Percentiles rank a stretch among this genome's conserved stretches.
These are phyloP conservation scores for Tortrix viridana DNA, from an alignment of 2,888 invertebrate genomes.

Conservation along the genomic window DNA sequence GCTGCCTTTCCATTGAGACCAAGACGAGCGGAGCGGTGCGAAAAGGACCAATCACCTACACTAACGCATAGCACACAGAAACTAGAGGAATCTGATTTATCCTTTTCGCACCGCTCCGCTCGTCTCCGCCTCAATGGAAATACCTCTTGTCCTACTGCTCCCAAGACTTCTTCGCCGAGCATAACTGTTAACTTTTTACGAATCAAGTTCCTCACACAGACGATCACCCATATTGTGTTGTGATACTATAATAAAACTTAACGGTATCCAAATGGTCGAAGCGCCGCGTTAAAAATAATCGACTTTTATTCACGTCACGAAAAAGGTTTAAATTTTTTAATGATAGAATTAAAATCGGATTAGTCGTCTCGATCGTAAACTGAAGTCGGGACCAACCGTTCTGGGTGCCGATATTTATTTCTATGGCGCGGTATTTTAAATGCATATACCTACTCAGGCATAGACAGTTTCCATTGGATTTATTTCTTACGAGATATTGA, in stretches of 20 bases:
- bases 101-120: too few species aligned
- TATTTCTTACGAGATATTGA: too few species aligned
- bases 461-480: not conserved
- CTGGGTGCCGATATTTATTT: slow-evolving; percentile 12
- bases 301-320: slow-evolving; percentile 36
- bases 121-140: too few species aligned
- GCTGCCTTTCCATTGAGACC: too few species aligned
- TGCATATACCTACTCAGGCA: not conserved
- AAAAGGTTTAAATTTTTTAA: slow-evolving; percentile 42
- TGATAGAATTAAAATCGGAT: slow-evolving; percentile 41
- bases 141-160: slow-evolving; percentile 1
- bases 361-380: slow-evolving; percentile 32
- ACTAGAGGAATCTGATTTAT: too few species aligned
- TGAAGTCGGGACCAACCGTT: slow-evolving; percentile 8
- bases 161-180: not conserved
- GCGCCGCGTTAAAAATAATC: slow-evolving; percentile 40
- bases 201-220: slow-evolving; percentile 27
- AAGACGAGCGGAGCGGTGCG: too few species aligned
- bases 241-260: slow-evolving; percentile 43
- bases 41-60: too few species aligned
- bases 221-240: slow-evolving; percentile 25
- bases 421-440: not conserved
- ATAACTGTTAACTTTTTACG: slow-evolving; percentile 31
- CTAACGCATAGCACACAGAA: too few species aligned
- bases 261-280: slow-evolving; percentile 41